phyloP scores from a whole-genome alignment of 1,140 invertebrate genomes.

The Drosophila biarmipes region DNA sequence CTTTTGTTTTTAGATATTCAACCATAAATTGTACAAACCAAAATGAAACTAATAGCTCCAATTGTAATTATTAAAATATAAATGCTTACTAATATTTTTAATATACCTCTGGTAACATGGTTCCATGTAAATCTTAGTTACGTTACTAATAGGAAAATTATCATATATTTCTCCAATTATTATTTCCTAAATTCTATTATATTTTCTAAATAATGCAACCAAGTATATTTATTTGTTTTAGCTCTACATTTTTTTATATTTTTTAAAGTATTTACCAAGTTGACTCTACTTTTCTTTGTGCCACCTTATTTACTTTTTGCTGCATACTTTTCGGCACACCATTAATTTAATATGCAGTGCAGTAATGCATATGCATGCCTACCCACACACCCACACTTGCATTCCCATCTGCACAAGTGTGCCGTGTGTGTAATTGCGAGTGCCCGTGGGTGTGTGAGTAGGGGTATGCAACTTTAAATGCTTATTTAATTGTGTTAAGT shows the following conservation, averaged over 20 bases:
- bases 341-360: slow-evolving; percentile 73
- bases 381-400: neutral
- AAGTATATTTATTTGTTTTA: neutral
- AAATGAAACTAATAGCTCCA: too few relatives aligned
- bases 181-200: too few relatives aligned
- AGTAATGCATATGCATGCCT: slow-evolving; percentile 37
- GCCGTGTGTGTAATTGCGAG: slow-evolving; percentile 1
- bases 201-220: too few relatives aligned
- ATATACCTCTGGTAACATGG: too few relatives aligned
- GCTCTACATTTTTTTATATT: neutral
- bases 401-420: neutral
- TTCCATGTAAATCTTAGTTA: too few relatives aligned
- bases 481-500: slow-evolving; percentile 83
- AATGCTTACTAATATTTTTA: too few relatives aligned
- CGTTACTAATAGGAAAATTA: too few relatives aligned
- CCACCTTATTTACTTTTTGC: slow-evolving; percentile 23
- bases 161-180: too few relatives aligned
- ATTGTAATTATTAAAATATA: too few relatives aligned
- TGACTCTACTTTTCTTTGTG: neutral
- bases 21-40: too few relatives aligned
- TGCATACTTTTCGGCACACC: slow-evolving; percentile 67
- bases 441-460: slow-evolving; percentile 10
- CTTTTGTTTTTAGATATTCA: too few relatives aligned
- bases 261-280: neutral
- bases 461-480: slow-evolving; percentile 71